Evolutionary conservation across 2,797 vertebrate species (phyloP).

Genomic region (Sebastes wilsoni): DNA sequence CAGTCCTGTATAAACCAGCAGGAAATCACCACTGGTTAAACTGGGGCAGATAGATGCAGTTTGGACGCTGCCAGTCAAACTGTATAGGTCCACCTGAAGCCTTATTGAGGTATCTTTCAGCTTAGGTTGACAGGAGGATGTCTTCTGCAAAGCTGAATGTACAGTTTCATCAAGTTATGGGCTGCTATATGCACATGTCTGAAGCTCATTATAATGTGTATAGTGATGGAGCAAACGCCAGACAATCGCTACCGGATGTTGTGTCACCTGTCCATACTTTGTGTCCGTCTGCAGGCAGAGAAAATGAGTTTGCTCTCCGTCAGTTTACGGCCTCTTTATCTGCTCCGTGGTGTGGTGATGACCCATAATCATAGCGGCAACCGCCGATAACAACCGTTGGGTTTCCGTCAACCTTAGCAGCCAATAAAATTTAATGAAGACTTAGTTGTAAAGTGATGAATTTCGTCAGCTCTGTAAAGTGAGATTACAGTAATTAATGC

Average conservation of each 20-base stretch:
- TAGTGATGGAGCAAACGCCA: neutral
- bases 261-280: constrained; percentile 9
- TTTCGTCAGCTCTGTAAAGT: constrained; percentile 35
- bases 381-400: constrained; percentile 50
- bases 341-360: constrained; percentile 65
- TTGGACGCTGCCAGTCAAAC: neutral
- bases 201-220: neutral
- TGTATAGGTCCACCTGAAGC: neutral
- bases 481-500: constrained; percentile 52
- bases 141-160: neutral
- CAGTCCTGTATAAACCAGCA: constrained; percentile 66
- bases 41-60: constrained; percentile 8
- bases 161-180: neutral
- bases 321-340: constrained; percentile 71
- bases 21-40: constrained; percentile 68
- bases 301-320: constrained; percentile 62
- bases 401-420: constrained; percentile 60
- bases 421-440: constrained; percentile 76
- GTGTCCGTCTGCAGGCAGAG: constrained; percentile 21
- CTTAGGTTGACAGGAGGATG: neutral
- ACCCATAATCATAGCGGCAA: constrained; percentile 61
- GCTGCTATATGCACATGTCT: neutral
- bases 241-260: neutral
- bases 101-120: neutral
- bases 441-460: constrained; percentile 69